A percentile compares a stretch with the other conserved stretches of the same genome.
Evolutionary conservation across 92 coral and sea anemone genomes (phyloP).

Genomic region (Paragorgia papillata): DNA sequence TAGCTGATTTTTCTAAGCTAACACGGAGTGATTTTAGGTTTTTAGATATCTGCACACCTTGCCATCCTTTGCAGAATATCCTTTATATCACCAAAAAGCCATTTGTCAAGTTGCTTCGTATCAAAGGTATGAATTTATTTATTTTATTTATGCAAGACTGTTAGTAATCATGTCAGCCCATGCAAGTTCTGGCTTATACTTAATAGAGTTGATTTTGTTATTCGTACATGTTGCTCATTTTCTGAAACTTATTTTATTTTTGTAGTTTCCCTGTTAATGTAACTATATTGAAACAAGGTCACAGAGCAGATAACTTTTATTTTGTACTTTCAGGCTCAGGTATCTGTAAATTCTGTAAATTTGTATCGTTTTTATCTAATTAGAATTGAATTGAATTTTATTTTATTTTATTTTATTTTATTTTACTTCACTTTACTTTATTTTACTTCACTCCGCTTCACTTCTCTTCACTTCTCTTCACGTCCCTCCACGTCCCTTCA

Average conservation of each 20-base stretch:
- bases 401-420: neutral
- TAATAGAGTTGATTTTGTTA: neutral
- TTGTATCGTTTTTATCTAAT: too few relatives aligned
- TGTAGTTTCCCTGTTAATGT: conserved; percentile 81
- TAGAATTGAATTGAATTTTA: neutral
- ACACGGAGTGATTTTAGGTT: conserved; percentile 15
- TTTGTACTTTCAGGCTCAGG: conserved; percentile 63
- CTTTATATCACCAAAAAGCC: conserved; percentile 90
- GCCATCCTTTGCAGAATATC: conserved; percentile 85
- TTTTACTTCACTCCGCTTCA: too few relatives aligned
- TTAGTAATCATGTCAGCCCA: neutral
- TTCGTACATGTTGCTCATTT: neutral
- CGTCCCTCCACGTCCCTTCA: too few relatives aligned
- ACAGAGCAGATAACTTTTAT: conserved; percentile 59
- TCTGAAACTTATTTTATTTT: neutral
- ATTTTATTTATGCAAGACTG: neutral
- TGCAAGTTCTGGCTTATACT: too few relatives aligned
- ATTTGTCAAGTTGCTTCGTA: conserved; percentile 90
- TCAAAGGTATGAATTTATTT: conserved; percentile 67
- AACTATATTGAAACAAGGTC: conserved; percentile 63
- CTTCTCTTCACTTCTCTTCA: too few relatives aligned
- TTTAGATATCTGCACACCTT: conserved; percentile 68
- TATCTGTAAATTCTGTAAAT: conserved; percentile 8
- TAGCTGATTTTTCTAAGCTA: too few relatives aligned
- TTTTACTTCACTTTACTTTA: too few relatives aligned